A percentile compares a stretch with the other conserved stretches of the same genome.
These are phyloP conservation scores for Achlya flavicornis DNA, from an alignment of 2,888 invertebrate species.

Conservation along the genomic window DNA sequence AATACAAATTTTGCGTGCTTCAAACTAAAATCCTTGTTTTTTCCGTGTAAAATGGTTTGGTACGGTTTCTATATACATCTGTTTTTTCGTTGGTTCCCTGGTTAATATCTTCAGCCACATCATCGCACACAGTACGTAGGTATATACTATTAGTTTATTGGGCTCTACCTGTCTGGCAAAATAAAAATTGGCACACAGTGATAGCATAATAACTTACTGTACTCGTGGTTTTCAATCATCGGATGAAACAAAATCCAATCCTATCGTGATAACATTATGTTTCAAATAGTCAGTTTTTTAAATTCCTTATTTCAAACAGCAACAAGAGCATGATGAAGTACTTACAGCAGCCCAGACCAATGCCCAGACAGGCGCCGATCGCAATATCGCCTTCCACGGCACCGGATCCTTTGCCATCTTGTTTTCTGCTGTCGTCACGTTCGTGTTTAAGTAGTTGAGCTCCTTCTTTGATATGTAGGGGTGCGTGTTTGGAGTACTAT, in stretches of 20 bases:
- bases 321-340: constrained; percentile 21
- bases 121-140: no score
- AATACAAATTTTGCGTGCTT: no score
- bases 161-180: no score
- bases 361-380: constrained; percentile 88
- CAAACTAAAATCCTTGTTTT: no score
- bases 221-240: no score
- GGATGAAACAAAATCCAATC: not conserved
- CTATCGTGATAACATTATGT: not conserved
- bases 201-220: no score
- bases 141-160: no score
- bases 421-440: constrained; percentile 80
- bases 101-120: no score
- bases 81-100: no score
- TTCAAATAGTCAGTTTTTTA: not conserved
- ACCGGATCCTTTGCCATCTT: constrained; percentile 81
- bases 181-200: no score
- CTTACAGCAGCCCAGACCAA: constrained; percentile 87
- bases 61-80: no score
- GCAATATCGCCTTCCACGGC: constrained; percentile 88
- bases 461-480: constrained; percentile 83
- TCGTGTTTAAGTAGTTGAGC: constrained; percentile 76
- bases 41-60: no score
- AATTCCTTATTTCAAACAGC: not conserved
- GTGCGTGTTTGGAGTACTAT: constrained; percentile 78